Conservation (phyloP, 2,888 invertebrate species). For the Augochlorella aurata region DNA sequence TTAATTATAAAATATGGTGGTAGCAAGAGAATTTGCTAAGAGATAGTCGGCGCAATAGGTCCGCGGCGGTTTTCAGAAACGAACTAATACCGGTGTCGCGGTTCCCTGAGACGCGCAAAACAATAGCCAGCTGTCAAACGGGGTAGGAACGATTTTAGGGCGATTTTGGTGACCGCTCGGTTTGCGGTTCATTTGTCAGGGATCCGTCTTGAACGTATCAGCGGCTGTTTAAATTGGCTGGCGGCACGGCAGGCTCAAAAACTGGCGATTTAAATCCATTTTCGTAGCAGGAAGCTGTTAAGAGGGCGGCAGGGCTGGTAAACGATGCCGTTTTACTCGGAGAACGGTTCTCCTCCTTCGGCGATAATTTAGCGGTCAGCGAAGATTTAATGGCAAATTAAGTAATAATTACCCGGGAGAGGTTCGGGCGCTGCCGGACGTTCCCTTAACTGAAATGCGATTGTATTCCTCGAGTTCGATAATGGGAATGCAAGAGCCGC, state of each 20-base stretch:
- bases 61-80: slow-evolving; percentile 73
- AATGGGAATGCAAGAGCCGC: slow-evolving; percentile 80
- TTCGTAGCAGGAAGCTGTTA: not conserved
- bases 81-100: slow-evolving; percentile 75
- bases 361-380: slow-evolving; percentile 75
- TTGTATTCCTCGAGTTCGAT: slow-evolving; percentile 80
- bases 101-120: slow-evolving; percentile 77
- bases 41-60: slow-evolving; percentile 39
- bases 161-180: slow-evolving; percentile 69
- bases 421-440: slow-evolving; percentile 53
- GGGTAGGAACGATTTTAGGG: slow-evolving; percentile 60
- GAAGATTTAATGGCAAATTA: slow-evolving; percentile 80
- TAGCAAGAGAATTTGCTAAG: slow-evolving; percentile 42
- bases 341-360: slow-evolving; percentile 42
- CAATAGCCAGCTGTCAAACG: slow-evolving; percentile 73
- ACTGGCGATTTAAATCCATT: slow-evolving; percentile 34
- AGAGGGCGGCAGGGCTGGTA: not conserved
- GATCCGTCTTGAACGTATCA: slow-evolving; percentile 57
- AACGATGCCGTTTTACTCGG: slow-evolving; percentile 48
- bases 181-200: slow-evolving; percentile 73
- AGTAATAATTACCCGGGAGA: slow-evolving; percentile 77
- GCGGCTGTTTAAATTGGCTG: slow-evolving; percentile 54
- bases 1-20: not conserved
- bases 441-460: slow-evolving; percentile 80
- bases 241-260: slow-evolving; percentile 13